These are phyloP conservation scores for Paradoxurus hermaphroditus DNA, from an alignment of 2,113 vertebrate genomes.

Conservation along the genomic window DNA sequence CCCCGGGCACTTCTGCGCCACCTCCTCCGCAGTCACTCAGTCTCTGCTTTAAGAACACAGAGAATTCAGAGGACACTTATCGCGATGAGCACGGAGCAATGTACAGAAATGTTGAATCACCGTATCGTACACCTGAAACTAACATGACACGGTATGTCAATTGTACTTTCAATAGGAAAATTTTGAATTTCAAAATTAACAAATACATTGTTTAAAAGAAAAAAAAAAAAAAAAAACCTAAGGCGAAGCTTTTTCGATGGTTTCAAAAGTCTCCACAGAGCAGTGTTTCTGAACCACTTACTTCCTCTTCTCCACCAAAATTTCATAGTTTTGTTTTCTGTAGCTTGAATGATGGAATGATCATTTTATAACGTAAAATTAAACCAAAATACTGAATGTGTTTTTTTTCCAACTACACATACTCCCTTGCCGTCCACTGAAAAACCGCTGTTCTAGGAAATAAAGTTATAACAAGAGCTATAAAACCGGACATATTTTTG, in stretches of 20 bases:
- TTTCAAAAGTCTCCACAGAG: constrained; percentile 5
- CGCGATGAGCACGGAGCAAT: not conserved
- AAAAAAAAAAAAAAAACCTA: not conserved
- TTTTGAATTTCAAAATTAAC: not conserved
- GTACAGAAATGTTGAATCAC: not conserved
- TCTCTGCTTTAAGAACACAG: not conserved
- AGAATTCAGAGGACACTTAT: not conserved
- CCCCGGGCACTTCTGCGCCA: not conserved
- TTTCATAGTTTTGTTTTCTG: constrained; percentile 44
- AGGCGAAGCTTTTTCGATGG: constrained; percentile 7
- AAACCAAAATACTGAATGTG: constrained; percentile 7
- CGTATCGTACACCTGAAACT: not conserved
- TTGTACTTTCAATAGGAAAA: not conserved
- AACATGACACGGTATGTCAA: not conserved
- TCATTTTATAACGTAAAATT: constrained; percentile 28
- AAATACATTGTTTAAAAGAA: not conserved
- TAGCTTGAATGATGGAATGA: not conserved
- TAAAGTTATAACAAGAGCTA: not conserved
- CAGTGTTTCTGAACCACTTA: not conserved
- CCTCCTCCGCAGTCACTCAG: not conserved
- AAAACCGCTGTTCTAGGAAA: constrained; percentile 21
- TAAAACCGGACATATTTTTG: not conserved
- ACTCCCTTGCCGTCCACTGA: not conserved
- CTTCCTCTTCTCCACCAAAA: not conserved
- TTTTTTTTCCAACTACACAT: constrained; percentile 12